A percentile compares a stretch with the other conserved stretches of the same genome.
These are phyloP conservation scores for Leptopterna dolabrata DNA, from an alignment of 2,888 invertebrate genomes.

Conservation along the genomic window DNA sequence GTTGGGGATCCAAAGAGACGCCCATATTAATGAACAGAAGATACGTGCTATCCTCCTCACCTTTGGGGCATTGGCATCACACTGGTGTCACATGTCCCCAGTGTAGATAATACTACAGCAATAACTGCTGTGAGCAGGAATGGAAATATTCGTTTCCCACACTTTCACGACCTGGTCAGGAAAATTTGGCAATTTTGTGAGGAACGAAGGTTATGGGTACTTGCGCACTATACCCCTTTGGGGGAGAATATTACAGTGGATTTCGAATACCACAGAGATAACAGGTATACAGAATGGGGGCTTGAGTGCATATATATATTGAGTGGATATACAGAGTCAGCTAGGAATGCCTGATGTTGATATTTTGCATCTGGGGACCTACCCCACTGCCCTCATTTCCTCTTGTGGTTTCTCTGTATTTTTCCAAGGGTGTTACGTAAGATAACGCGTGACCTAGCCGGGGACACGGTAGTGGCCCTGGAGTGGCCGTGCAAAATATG, in stretches of 20 bases:
- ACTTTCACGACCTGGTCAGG: background rate
- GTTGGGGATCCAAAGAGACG: too few relatives aligned
- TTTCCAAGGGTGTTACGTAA: too few relatives aligned
- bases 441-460: too few relatives aligned
- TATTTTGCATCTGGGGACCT: too few relatives aligned
- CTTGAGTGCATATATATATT: too few relatives aligned
- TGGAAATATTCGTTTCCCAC: background rate
- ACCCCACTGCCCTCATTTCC: too few relatives aligned
- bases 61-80: background rate
- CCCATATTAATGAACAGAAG: background rate
- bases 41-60: background rate
- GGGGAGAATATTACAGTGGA: background rate
- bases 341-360: too few relatives aligned
- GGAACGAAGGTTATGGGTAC: background rate
- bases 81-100: background rate
- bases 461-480: too few relatives aligned
- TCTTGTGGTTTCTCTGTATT: too few relatives aligned
- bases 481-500: too few relatives aligned
- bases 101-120: background rate
- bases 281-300: too few relatives aligned
- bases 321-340: too few relatives aligned
- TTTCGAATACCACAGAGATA: background rate
- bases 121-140: background rate
- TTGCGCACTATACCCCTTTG: background rate
- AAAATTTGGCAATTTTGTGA: background rate